Conservation (phyloP, 2,113 vertebrate species). For the Prionailurus bengalensis region DNA sequence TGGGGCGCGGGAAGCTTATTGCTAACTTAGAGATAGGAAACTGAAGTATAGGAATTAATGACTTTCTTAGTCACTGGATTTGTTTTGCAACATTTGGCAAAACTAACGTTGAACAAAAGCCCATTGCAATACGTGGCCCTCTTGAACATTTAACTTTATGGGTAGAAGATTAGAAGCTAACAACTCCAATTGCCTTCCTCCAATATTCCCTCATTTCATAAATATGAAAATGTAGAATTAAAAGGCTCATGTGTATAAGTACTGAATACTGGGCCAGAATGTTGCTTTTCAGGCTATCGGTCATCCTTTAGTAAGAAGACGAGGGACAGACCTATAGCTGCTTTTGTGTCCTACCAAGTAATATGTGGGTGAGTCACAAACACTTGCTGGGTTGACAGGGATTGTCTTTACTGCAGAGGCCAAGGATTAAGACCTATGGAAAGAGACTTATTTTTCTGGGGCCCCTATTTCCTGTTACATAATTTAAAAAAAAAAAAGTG, state of each 20-base stretch:
- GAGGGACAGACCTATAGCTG: background rate
- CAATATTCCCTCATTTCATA: background rate
- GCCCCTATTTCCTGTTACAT: background rate
- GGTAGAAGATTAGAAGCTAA: conserved; percentile 2
- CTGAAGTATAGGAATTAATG: background rate
- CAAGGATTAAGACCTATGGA: conserved; percentile 31
- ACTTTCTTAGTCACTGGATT: background rate
- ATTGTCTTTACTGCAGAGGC: background rate
- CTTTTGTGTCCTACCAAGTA: background rate
- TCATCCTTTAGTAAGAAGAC: background rate
- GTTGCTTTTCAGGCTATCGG: background rate
- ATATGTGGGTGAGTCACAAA: background rate
- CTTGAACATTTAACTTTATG: background rate
- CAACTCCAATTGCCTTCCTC: background rate
- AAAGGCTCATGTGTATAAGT: background rate
- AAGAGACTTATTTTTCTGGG: conserved; percentile 15
- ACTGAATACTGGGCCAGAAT: background rate
- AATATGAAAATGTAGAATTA: background rate
- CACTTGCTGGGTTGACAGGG: background rate
- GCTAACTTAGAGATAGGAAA: background rate
- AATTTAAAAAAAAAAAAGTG: background rate
- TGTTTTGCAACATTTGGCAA: background rate
- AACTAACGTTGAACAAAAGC: background rate
- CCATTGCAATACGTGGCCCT: background rate
- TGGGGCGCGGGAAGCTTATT: background rate